phyloP scores from a whole-genome alignment of 1,140 invertebrate species.

The Laupala kohalensis region DNA sequence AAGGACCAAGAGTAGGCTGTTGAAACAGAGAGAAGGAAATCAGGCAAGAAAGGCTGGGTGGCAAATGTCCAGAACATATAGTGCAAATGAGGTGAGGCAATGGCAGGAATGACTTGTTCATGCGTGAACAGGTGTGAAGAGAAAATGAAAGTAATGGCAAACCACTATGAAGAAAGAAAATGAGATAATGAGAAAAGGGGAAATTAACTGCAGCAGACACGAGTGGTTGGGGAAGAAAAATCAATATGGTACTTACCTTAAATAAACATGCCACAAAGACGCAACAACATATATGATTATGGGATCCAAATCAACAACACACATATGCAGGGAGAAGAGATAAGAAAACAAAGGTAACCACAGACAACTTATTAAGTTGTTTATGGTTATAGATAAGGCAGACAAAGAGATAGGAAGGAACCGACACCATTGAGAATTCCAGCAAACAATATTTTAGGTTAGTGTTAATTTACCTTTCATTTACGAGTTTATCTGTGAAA shows the following conservation, averaged over 20 bases:
- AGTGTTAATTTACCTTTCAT: constrained; percentile 72
- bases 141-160: background rate
- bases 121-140: background rate
- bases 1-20: constrained; percentile 4
- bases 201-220: background rate
- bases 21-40: no score
- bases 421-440: constrained; percentile 9
- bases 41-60: background rate
- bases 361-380: background rate
- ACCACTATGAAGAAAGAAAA: constrained; percentile 2
- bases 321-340: background rate
- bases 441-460: constrained; percentile 4
- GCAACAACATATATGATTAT: constrained; percentile 4
- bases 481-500: constrained; percentile 91
- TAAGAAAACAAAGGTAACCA: background rate
- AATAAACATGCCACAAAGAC: constrained; percentile 3
- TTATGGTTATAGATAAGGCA: background rate
- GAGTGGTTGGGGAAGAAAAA: constrained; percentile 1
- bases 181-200: background rate
- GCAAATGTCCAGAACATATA: background rate
- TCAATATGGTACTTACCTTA: constrained; percentile 6
- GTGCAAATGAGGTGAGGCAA: background rate
- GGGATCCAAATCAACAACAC: constrained; percentile 6
- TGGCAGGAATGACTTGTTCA: background rate
- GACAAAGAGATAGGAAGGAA: no score